Base-by-base conservation (phyloP, 1,140 invertebrate genomes). In the Nasonia giraulti region DNA sequence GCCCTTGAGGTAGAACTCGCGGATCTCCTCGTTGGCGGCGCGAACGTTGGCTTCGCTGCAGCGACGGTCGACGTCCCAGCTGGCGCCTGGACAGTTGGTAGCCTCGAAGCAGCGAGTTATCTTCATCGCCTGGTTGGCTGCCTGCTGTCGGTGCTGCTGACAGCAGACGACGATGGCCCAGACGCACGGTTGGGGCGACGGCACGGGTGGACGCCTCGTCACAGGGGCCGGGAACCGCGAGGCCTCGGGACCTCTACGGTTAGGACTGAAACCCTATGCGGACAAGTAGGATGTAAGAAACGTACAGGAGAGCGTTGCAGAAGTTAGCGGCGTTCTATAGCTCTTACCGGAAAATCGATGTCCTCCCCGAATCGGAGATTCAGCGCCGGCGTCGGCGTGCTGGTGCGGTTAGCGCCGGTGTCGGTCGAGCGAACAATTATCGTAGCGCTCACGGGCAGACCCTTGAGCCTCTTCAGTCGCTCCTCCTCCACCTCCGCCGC, bases 131-230 rank as follows among this genome's bases (percentile, higher is more conserved):
- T 14, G n/a, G 44, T 44, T 50, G 14, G 40, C n/a, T 11, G 3
- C 17, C 4, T 40, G 93, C 11, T 71, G 23, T 55, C 33, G 10
- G 12, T 6, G n/a, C 20, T 71, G 1, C 50, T 12, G 5, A 86
- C 96, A 96, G 88, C 96, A 96, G 33, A 94, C 94, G 14, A 96
- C 91, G 8, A 96, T 94, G 0, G 96, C 95, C 94, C 94, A 95
- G 37, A 96, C 94, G 88, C 96, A 96, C 47, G 91, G 89, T 84
- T 90, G 90, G 10, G 94, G 94, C 79, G 91, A 87, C 37, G 87
- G 73, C 6, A 23, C 84, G 7, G 88, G 88, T 71, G 91, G 86
- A 83, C 86, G 31, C 50, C 44, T 75, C 0, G 86, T 87, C 31
- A 86, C 84, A 62, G 89, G 81, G 31, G 85, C 88, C 2, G 90